These are phyloP conservation scores for Drosophila kuntzei DNA, from an alignment of 2,888 invertebrate species.

Conservation along the genomic window DNA sequence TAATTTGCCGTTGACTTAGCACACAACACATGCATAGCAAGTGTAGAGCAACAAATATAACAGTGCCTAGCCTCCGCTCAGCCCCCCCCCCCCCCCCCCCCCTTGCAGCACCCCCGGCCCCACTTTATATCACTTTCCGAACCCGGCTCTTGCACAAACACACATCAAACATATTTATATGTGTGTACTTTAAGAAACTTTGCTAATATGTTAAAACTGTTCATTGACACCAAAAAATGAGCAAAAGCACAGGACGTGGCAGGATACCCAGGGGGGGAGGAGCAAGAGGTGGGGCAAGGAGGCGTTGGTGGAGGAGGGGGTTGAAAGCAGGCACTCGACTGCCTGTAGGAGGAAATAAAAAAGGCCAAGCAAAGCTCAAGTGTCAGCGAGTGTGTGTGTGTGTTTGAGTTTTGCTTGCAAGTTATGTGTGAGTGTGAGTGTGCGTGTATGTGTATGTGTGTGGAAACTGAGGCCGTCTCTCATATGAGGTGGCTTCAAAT, in stretches of 20 bases:
- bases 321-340: slow-evolving; percentile 34
- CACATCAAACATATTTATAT: slow-evolving; percentile 77
- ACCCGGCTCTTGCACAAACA: slow-evolving; percentile 41
- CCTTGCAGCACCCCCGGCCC: no score
- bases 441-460: slow-evolving; percentile 30
- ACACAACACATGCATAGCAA: slow-evolving; percentile 24
- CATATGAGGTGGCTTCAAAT: slow-evolving; percentile 56
- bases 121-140: not conserved
- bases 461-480: slow-evolving; percentile 17
- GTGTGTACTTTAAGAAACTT: slow-evolving; percentile 81
- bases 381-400: slow-evolving; percentile 48
- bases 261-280: not conserved
- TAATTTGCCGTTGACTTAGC: slow-evolving; percentile 57
- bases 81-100: not conserved
- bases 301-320: not conserved
- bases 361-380: slow-evolving; percentile 64
- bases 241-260: slow-evolving; percentile 54
- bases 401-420: slow-evolving; percentile 54
- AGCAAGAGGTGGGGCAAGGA: not conserved
- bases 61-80: no score
- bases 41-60: slow-evolving; percentile 7
- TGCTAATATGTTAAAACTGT: slow-evolving; percentile 82
- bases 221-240: slow-evolving; percentile 81
- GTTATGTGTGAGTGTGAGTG: slow-evolving; percentile 29
- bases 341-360: slow-evolving; percentile 27